Conservation (phyloP, 2,888 invertebrate species). For the Mesorhabditis spiculigera region DNA sequence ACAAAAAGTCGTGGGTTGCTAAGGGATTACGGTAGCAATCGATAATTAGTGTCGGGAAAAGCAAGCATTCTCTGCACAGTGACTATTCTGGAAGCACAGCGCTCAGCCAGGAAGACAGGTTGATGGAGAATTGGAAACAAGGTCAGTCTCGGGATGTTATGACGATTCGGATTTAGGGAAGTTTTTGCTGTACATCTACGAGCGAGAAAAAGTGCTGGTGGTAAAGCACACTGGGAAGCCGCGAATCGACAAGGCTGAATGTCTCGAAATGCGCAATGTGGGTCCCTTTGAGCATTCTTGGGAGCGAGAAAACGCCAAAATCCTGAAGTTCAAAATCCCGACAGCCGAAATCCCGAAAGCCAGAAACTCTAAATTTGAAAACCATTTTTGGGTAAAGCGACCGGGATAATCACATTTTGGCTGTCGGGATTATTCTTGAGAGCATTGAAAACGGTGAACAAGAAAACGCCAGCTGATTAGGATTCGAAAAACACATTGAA, state of each 20-base stretch:
- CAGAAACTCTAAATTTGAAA: no score
- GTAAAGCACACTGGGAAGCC: conserved; percentile 3
- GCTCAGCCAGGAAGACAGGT: no score
- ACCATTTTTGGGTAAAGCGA: no score
- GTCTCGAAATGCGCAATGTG: not conserved
- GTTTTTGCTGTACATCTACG: not conserved
- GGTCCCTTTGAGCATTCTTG: not conserved
- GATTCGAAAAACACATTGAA: not conserved
- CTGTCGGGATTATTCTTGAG: no score
- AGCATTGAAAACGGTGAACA: no score
- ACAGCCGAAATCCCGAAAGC: no score
- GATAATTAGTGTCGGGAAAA: not conserved
- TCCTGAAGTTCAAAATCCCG: no score
- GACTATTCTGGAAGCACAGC: not conserved
- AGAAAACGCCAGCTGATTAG: no score
- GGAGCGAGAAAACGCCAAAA: no score
- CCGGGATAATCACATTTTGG: no score
- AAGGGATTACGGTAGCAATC: not conserved
- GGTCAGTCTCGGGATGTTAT: no score
- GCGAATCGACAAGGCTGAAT: not conserved
- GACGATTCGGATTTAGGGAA: not conserved
- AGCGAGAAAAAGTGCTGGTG: not conserved
- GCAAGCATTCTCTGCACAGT: not conserved
- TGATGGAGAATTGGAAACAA: no score
- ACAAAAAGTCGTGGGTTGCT: not conserved